Percentiles rank a stretch among this genome's conserved stretches.
phyloP scores from a whole-genome alignment of 2,113 vertebrate genomes.

The Andinoacara biseriatus region DNA sequence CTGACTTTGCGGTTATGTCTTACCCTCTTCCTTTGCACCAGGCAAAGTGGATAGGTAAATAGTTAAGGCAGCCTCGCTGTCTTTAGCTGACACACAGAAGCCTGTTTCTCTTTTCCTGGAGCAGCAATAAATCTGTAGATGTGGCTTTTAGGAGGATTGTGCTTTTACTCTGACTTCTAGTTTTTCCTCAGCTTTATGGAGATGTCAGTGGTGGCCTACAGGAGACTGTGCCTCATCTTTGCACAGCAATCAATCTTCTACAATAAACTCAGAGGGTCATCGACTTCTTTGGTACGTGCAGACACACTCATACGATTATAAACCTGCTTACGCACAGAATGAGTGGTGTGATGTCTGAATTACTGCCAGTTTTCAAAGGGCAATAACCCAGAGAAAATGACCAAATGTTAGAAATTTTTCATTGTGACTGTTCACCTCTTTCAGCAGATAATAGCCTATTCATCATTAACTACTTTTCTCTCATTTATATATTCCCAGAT shows the following conservation, averaged over 20 bases:
- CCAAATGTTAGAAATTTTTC: background rate
- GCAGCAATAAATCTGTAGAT: conserved; percentile 62
- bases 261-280: conserved; percentile 58
- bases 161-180: conserved; percentile 54
- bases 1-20: conserved; percentile 3
- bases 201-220: conserved; percentile 43
- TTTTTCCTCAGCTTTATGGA: conserved; percentile 65
- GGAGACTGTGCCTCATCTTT: conserved; percentile 44
- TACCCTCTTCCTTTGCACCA: conserved; percentile 12
- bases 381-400: conserved; percentile 12
- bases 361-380: background rate
- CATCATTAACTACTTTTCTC: conserved; percentile 27
- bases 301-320: background rate
- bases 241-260: conserved; percentile 60
- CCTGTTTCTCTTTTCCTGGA: conserved; percentile 33
- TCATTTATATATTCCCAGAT: conserved; percentile 21
- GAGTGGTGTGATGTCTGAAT: conserved; percentile 4
- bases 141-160: conserved; percentile 64
- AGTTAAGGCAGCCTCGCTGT: conserved; percentile 1
- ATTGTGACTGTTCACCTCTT: conserved; percentile 23
- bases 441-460: conserved; percentile 32
- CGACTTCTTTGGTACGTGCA: conserved; percentile 42
- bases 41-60: conserved; percentile 40
- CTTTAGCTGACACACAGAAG: background rate
- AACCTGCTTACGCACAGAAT: conserved; percentile 1